Base-by-base conservation (phyloP, 2,113 vertebrate species). In the Siphamia tubifer region DNA sequence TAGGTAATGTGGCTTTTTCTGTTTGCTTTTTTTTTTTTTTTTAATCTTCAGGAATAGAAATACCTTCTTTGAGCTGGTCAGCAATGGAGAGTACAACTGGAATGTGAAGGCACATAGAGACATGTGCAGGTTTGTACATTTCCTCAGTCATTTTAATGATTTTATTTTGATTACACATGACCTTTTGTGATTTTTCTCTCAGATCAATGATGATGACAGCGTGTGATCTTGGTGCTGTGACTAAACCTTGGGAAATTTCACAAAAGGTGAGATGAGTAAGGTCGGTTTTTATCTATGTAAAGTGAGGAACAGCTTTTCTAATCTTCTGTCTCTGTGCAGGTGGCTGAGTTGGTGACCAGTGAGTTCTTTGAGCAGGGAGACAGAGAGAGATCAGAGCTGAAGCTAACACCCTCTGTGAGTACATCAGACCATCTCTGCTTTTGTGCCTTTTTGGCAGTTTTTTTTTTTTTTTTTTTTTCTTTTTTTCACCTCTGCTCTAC, bases 131-230 rank as follows among this genome's bases (percentile, higher is more conserved):
- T 96, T n/a, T n/a, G n/a, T n/a, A n/a, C n/a, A n/a, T n/a, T n/a
- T n/a, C 2, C 6, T 30, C 3, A 7, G 10, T 30, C 6, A 6
- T 30, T 1, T 30, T 7, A 7, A 30, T 30, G 6, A 30, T 7
- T 30, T 1, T 30, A 7, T 2, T 7, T 6, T 30, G 28, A 7
- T 30, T 2, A 64, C 44, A 57, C 61, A 62, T 66, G 75, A 27
- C 5, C 31, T 23, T 34, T 15, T n/a, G 28, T 1, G 47, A 27
- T 20, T 51, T 35, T 42, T 27, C 49, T 64, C 39, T 85, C 91
- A 99, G 98, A 93, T 99, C 97, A 81, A 99, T 99, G 98, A 94
- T 99, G 94, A 99, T 99, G 98, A 99, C 98, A 77, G 97, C 98
- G 23, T 99, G 96, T 92, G 98, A 99, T 93, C 94, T 99, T 75